Conservation (phyloP, 2,113 vertebrate species). For the Thamnophis sirtalis region DNA sequence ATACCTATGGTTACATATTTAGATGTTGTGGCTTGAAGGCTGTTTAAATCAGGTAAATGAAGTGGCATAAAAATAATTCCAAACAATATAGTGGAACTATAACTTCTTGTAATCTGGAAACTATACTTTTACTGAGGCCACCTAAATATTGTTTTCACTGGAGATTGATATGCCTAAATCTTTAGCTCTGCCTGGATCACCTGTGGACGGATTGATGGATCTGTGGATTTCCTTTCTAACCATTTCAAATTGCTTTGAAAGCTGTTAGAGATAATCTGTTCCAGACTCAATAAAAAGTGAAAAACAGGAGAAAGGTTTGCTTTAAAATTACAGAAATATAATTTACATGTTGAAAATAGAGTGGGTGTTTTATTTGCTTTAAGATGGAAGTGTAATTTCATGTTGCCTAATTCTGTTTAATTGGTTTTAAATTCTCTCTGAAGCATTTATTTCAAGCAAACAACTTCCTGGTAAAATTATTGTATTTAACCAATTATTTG, state of each 20-base stretch:
- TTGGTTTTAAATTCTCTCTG: slow-evolving; percentile 17
- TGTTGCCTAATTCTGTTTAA: slow-evolving; percentile 35
- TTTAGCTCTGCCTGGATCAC: not conserved
- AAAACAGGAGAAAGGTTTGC: not conserved
- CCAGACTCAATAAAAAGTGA: not conserved
- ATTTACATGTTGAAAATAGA: not conserved
- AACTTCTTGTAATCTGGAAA: not conserved
- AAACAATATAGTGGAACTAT: not conserved
- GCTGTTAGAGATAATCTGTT: not conserved
- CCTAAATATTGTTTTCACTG: not conserved
- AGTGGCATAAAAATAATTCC: not conserved
- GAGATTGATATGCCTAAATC: not conserved
- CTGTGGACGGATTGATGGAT: not conserved
- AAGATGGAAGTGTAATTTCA: slow-evolving; percentile 35
- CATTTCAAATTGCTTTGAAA: not conserved
- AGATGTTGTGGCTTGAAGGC: not conserved
- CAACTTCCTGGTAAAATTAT: slow-evolving; percentile 30
- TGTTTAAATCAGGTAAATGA: not conserved
- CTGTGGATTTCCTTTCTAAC: not conserved
- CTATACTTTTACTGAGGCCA: not conserved
- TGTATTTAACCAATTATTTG: slow-evolving; percentile 40
- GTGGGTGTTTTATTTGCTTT: slow-evolving; percentile 31
- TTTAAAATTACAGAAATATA: not conserved
- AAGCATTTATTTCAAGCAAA: slow-evolving; percentile 9
- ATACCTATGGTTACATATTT: not conserved